Evolutionary conservation across 2,888 invertebrate genomes (phyloP), one percentile per base, ranked within the genome.

Genomic region (Xylophagus ater): DNA sequence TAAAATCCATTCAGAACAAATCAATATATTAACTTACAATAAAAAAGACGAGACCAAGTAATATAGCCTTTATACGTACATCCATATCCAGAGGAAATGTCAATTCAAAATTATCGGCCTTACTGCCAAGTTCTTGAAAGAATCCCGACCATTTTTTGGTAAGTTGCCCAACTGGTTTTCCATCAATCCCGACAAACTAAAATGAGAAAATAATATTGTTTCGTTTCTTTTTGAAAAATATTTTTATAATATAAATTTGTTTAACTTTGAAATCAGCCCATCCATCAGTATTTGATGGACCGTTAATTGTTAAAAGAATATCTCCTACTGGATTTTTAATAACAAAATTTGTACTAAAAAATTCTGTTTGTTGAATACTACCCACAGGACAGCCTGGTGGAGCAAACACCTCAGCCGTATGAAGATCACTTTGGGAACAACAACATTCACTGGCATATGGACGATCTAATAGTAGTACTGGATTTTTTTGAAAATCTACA

Each of bases 31-130:
- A 47, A 73, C 77, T 73, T 66, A 81, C 81, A 55, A 82, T 77
- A 33, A 81, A 65, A 58, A 81, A 76, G 56, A 81, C 77, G 6
- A 81, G 80, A 36, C 79, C 81, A 13, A 82, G 58, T 55, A 82
- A 67, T 4, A 80, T 76, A 1, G 81, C 81, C 55, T 82, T 82
- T 65, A 81, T 76, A 56, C 75, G 73, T 15, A 80, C 80, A 54
- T 87, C 86, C 51, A 89, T 66, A 63, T 88, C 85, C 69, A 79
- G 71, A 0, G 89, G 89, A 62, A 89, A 89, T 12, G 75, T 73
- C 44, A 89, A 78, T 10, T 84, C 86, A 59, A 88, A 89, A 56
- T 77, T 76, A 58, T 87, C 85, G 0, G 82, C 68, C 60, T 84
- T 83, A 0, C 86, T 83, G 58, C 85, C 84, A 38, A 72, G 62